Conservation (phyloP, 2,888 invertebrate genomes). For the Drosophila silvestris region DNA sequence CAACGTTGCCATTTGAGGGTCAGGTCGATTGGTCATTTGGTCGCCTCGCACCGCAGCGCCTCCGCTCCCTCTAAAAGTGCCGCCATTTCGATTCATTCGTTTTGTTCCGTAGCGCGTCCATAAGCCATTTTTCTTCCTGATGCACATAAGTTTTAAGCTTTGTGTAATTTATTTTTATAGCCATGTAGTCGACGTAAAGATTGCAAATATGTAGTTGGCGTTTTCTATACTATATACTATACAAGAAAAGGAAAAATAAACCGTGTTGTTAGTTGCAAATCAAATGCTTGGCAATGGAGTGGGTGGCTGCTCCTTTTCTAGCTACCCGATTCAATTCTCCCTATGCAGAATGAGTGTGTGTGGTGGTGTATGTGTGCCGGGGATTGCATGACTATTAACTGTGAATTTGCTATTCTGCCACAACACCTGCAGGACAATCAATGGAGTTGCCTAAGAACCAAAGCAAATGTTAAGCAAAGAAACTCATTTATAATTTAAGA, state of each 20-base stretch:
- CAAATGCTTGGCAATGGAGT: constrained; percentile 49
- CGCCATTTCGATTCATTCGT: constrained; percentile 37
- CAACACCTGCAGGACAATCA: constrained; percentile 22
- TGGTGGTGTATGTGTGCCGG: neutral
- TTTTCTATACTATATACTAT: constrained; percentile 17
- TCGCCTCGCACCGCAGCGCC: constrained; percentile 11
- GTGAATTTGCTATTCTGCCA: constrained; percentile 36
- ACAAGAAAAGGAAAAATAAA: constrained; percentile 17
- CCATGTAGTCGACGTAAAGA: constrained; percentile 75
- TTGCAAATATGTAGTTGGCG: constrained; percentile 76
- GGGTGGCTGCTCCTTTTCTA: constrained; percentile 5
- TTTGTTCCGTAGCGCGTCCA: constrained; percentile 71
- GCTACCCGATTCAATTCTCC: constrained; percentile 12
- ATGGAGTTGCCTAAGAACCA: neutral
- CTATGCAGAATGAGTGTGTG: constrained; percentile 19
- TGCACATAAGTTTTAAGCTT: constrained; percentile 79
- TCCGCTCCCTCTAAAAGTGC: neutral
- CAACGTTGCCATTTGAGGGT: constrained; percentile 57
- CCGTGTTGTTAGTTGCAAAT: constrained; percentile 63
- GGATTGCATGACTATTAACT: constrained; percentile 50
- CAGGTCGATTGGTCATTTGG: constrained; percentile 78
- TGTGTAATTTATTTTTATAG: constrained; percentile 77
- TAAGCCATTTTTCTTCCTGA: constrained; percentile 77
- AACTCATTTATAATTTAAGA: constrained; percentile 4
- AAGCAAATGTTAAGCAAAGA: constrained; percentile 6